Percentiles rank a stretch among this genome's conserved stretches.
Evolutionary conservation across 37 sponge, comb jelly and placozoan species (phyloP).

Genomic region (Oscarella lobularis): DNA sequence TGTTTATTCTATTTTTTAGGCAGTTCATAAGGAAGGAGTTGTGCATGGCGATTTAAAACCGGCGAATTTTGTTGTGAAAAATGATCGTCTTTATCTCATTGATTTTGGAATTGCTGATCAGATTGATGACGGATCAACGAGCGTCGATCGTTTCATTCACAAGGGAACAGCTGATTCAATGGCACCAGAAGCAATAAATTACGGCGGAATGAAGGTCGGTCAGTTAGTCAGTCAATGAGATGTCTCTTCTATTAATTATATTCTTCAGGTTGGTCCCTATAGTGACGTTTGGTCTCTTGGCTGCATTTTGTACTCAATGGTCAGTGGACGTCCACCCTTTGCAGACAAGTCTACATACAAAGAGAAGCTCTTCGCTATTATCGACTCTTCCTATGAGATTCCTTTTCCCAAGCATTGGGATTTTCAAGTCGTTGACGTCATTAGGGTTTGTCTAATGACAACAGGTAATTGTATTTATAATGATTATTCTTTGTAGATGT

Average conservation of each 20-base stretch:
- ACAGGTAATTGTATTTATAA: no score
- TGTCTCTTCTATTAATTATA: background rate
- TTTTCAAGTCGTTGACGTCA: no score
- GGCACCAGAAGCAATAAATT: constrained; percentile 64
- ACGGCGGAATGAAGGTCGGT: constrained; percentile 10
- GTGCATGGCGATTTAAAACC: constrained; percentile 82
- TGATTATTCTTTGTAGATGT: constrained; percentile 23
- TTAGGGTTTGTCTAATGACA: no score
- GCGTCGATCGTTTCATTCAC: constrained; percentile 31
- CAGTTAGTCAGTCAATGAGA: background rate
- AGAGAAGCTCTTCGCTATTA: constrained; percentile 49
- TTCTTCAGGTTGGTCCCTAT: constrained; percentile 27
- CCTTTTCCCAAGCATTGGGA: no score
- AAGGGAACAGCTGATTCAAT: constrained; percentile 77
- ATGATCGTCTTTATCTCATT: constrained; percentile 52
- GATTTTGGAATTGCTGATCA: constrained; percentile 65
- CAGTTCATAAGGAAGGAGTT: constrained; percentile 52
- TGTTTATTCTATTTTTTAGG: background rate
- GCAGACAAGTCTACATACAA: constrained; percentile 6
- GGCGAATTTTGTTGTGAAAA: constrained; percentile 50
- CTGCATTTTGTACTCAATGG: constrained; percentile 68
- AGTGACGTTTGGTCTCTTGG: constrained; percentile 84
- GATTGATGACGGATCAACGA: constrained; percentile 48
- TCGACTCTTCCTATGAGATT: constrained; percentile 16
- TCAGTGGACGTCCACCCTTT: constrained; percentile 61